A percentile compares a stretch with the other conserved stretches of the same genome.
Conservation (phyloP, 2,113 vertebrate species). For the Epinephelus moara region DNA sequence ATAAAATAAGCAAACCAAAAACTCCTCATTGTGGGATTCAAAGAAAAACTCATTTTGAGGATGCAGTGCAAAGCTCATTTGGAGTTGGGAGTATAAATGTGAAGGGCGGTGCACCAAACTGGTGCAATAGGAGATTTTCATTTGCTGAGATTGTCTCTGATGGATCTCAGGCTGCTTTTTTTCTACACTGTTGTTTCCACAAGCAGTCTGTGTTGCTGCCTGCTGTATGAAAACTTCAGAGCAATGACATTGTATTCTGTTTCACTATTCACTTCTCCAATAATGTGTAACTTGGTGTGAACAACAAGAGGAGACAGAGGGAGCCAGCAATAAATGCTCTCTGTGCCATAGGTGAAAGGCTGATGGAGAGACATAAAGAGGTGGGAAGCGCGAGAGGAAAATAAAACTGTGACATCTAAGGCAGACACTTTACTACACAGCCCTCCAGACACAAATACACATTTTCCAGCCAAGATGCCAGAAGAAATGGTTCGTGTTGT, state of each 20-base stretch:
- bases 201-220: background rate
- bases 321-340: background rate
- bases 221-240: background rate
- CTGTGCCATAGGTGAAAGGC: background rate
- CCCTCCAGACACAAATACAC: background rate
- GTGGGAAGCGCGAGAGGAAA: too few relatives aligned
- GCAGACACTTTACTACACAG: background rate
- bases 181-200: background rate
- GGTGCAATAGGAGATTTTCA: fast-evolving
- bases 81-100: background rate
- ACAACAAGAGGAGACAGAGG: background rate
- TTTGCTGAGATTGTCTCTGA: background rate
- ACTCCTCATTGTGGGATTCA: background rate
- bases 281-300: background rate
- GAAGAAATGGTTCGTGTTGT: too few relatives aligned
- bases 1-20: background rate
- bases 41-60: background rate
- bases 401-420: too few relatives aligned
- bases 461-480: background rate
- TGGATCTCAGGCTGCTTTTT: background rate
- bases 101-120: background rate
- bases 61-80: background rate
- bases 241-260: background rate
- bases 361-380: background rate
- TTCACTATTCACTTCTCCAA: background rate